These are phyloP conservation scores for Stratiolaelaps scimitus DNA, from an alignment of 1,140 invertebrate genomes.

Conservation along the genomic window DNA sequence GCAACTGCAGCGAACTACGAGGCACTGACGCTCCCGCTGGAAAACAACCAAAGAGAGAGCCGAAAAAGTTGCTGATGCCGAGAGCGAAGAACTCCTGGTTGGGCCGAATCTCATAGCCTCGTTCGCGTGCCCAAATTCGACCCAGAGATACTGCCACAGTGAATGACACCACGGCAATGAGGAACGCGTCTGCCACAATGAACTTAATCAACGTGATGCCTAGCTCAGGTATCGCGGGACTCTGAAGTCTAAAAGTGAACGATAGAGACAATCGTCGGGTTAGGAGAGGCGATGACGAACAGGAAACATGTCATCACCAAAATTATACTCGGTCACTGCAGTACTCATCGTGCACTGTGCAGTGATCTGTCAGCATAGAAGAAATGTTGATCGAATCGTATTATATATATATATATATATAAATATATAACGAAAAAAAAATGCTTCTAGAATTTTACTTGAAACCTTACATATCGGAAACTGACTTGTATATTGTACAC, in stretches of 20 bases:
- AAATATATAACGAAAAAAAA: too few species aligned
- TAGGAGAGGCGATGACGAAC: too few species aligned
- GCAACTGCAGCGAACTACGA: slow-evolving; percentile 44
- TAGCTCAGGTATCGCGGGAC: not conserved
- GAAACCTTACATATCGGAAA: too few species aligned
- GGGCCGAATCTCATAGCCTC: slow-evolving; percentile 47
- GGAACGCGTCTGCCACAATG: slow-evolving; percentile 40
- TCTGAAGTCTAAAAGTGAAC: not conserved
- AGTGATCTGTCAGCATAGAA: too few species aligned
- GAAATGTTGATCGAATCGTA: too few species aligned
- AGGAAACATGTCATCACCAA: too few species aligned
- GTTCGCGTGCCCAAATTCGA: slow-evolving; percentile 48
- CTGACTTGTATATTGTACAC: too few species aligned
- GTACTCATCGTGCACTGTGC: too few species aligned
- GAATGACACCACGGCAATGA: slow-evolving; percentile 48
- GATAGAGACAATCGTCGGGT: not conserved
- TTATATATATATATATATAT: too few species aligned
- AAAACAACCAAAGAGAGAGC: slow-evolving; percentile 47
- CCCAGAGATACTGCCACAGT: slow-evolving; percentile 49
- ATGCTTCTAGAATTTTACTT: too few species aligned
- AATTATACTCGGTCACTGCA: too few species aligned
- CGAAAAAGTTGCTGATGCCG: slow-evolving; percentile 44
- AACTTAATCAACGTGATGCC: slow-evolving; percentile 36
- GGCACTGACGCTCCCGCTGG: slow-evolving; percentile 46
- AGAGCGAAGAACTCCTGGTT: slow-evolving; percentile 50